phyloP scores from a whole-genome alignment of 2,797 vertebrate species.

The Hippocampus kuda region DNA sequence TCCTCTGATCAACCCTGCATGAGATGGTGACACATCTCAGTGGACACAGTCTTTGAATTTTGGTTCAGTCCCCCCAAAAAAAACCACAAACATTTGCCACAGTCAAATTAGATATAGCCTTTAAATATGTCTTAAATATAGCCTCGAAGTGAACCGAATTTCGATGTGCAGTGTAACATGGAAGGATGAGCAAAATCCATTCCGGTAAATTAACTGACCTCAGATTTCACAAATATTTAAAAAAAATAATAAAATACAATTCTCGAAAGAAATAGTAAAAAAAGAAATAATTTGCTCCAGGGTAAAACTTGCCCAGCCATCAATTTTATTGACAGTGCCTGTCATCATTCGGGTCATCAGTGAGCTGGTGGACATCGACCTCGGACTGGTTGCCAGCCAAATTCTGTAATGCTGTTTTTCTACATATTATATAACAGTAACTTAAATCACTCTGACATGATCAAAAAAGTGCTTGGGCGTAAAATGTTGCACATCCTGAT shows the following conservation, averaged over 20 bases:
- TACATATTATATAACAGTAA: too few relatives aligned
- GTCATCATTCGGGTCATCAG: background rate
- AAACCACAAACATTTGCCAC: background rate
- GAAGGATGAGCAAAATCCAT: background rate
- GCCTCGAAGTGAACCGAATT: background rate
- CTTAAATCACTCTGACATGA: too few relatives aligned
- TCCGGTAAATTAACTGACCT: background rate
- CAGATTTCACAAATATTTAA: background rate
- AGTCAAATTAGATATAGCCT: background rate
- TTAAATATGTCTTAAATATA: background rate
- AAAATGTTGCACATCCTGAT: too few relatives aligned
- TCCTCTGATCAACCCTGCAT: constrained; percentile 16
- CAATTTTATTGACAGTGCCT: too few relatives aligned
- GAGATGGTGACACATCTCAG: constrained; percentile 5
- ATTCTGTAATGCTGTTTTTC: too few relatives aligned
- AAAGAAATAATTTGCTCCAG: background rate
- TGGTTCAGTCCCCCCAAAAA: background rate
- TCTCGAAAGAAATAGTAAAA: background rate
- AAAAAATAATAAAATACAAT: background rate
- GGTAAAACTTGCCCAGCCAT: background rate
- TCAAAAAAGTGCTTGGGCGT: too few relatives aligned
- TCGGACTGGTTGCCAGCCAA: too few relatives aligned
- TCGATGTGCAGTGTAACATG: background rate
- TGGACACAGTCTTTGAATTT: constrained; percentile 1
- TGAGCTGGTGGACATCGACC: background rate